phyloP scores from a whole-genome alignment of 2,797 vertebrate genomes.

The Thalassophryne amazonica region DNA sequence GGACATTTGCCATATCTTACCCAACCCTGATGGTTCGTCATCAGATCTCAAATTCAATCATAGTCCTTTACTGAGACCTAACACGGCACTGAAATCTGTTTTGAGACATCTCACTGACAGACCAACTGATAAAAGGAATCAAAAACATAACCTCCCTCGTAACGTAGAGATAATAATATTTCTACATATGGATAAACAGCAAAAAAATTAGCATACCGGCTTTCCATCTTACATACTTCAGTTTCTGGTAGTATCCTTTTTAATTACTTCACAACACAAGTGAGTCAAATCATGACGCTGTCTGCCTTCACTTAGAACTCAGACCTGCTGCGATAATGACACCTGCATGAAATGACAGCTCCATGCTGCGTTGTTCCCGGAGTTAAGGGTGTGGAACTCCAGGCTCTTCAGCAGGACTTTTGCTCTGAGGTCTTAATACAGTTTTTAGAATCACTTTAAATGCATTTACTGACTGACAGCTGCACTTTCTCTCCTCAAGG shows the following conservation, averaged over 20 bases:
- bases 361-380: constrained; percentile 63
- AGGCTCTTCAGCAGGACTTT: constrained; percentile 50
- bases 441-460: constrained; percentile 83
- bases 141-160: too few relatives aligned
- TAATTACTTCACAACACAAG: constrained; percentile 59
- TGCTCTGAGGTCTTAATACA: constrained; percentile 51
- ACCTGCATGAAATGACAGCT: constrained; percentile 62
- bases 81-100: too few relatives aligned
- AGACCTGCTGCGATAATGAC: constrained; percentile 65
- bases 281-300: constrained; percentile 66
- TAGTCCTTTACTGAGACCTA: too few relatives aligned
- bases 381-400: constrained; percentile 66
- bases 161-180: too few relatives aligned
- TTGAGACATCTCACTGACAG: too few relatives aligned
- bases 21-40: too few relatives aligned
- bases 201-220: constrained; percentile 15
- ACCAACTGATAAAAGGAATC: too few relatives aligned
- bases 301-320: constrained; percentile 54
- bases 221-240: constrained; percentile 22
- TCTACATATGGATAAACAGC: too few relatives aligned
- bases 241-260: constrained; percentile 33
- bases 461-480: constrained; percentile 74
- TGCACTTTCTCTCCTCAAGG: constrained; percentile 59
- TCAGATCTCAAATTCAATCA: too few relatives aligned
- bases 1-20: too few relatives aligned